Percentiles rank a stretch among this genome's conserved stretches.
phyloP scores from a whole-genome alignment of 2,113 vertebrate species.

The Grammomys dolichurus region DNA sequence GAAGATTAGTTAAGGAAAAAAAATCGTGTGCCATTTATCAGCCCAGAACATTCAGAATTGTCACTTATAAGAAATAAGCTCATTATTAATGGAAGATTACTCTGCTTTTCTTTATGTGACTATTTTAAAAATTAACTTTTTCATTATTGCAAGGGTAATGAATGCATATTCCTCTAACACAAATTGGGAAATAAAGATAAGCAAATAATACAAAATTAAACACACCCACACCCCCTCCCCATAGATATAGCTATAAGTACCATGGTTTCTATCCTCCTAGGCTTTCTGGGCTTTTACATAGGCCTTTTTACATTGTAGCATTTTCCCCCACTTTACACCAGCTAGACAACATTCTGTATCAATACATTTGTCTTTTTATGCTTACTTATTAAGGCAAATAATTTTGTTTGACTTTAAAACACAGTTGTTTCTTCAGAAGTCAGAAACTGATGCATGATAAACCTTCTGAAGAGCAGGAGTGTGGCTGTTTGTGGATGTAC shows the following conservation, averaged over 20 bases:
- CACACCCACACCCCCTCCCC: not conserved
- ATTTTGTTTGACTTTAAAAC: conserved; percentile 62
- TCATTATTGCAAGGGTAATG: conserved; percentile 46
- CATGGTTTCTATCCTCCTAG: not conserved
- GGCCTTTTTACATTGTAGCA: not conserved
- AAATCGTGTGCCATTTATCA: conserved; percentile 70
- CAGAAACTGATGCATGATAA: conserved; percentile 57
- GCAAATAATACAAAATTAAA: conserved; percentile 68
- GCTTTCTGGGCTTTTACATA: not conserved
- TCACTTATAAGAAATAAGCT: conserved; percentile 76
- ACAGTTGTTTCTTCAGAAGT: conserved; percentile 64
- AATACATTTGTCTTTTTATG: conserved; percentile 28
- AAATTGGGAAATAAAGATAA: conserved; percentile 76
- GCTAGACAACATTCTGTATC: not conserved
- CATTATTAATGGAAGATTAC: conserved; percentile 77
- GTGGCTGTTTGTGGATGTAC: conserved; percentile 37
- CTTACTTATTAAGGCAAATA: conserved; percentile 31
- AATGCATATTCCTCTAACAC: conserved; percentile 53
- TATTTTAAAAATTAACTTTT: conserved; percentile 70
- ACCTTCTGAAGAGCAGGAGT: conserved; percentile 66
- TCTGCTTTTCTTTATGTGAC: conserved; percentile 74
- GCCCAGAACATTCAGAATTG: conserved; percentile 68
- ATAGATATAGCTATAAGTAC: not conserved
- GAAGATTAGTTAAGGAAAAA: conserved; percentile 72
- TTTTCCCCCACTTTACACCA: not conserved